Percentiles rank a stretch among this genome's conserved stretches.
phyloP scores from a whole-genome alignment of 2,888 invertebrate species.

The Drosophila mimica region DNA sequence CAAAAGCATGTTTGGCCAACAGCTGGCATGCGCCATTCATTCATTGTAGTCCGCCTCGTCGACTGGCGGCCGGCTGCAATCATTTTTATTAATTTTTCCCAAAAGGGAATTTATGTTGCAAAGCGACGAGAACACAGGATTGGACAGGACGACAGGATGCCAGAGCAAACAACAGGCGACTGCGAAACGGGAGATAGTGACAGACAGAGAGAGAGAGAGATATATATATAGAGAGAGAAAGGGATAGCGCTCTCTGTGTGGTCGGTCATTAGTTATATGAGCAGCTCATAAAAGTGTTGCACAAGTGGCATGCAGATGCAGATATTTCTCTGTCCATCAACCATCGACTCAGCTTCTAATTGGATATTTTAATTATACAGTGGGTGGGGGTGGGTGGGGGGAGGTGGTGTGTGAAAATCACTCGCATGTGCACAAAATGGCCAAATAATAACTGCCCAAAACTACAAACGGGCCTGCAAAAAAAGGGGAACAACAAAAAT shows the following conservation, averaged over 20 bases:
- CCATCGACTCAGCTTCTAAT: conserved; percentile 47
- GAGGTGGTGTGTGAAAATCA: conserved; percentile 9
- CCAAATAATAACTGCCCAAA: conserved; percentile 62
- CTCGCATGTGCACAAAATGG: conserved; percentile 44
- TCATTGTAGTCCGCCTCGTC: conserved; percentile 60
- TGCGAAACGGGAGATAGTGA: neutral
- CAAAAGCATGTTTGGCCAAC: conserved; percentile 77
- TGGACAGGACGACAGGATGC: conserved; percentile 12
- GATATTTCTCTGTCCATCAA: conserved; percentile 13
- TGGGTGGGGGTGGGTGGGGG: conserved; percentile 30
- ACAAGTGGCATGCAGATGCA: conserved; percentile 32
- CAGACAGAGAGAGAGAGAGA: neutral
- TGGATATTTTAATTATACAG: conserved; percentile 75
- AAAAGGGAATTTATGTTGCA: conserved; percentile 73
- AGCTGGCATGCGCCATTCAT: conserved; percentile 79
- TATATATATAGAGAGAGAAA: too few relatives aligned
- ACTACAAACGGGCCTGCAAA: conserved; percentile 15
- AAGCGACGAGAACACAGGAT: conserved; percentile 24
- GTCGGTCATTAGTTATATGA: conserved; percentile 57
- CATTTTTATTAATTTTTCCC: conserved; percentile 78
- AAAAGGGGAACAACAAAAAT: neutral
- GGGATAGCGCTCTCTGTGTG: conserved; percentile 9
- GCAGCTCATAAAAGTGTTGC: conserved; percentile 58
- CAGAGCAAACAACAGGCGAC: neutral
- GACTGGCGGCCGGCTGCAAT: conserved; percentile 63